A percentile compares a stretch with the other conserved stretches of the same genome.
phyloP scores from a whole-genome alignment of 2,888 invertebrate genomes.

The Melinaea marsaeus region DNA sequence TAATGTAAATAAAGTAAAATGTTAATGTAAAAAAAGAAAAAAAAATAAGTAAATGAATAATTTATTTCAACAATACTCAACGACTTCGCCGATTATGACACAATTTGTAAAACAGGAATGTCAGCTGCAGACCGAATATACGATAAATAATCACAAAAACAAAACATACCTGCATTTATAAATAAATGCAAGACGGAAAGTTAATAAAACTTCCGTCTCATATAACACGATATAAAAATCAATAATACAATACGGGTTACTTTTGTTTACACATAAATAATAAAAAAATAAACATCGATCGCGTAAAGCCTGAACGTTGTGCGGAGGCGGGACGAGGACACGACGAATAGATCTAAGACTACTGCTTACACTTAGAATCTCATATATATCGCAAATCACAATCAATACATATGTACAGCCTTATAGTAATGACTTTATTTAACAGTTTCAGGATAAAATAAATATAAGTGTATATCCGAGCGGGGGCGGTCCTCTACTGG shows the following conservation, averaged over 20 bases:
- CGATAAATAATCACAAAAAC: background rate
- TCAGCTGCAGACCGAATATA: background rate
- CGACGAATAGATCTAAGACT: background rate
- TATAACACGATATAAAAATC: background rate
- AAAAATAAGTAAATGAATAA: background rate
- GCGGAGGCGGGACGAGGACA: background rate
- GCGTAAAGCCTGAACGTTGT: too few species aligned
- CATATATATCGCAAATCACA: background rate
- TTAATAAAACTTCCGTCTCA: background rate
- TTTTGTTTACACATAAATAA: too few species aligned
- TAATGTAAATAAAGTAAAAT: too few species aligned
- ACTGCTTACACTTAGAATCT: background rate
- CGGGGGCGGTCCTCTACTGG: constrained; percentile 37
- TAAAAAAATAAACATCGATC: too few species aligned
- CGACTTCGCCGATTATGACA: constrained; percentile 4
- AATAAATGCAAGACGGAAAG: constrained; percentile 7
- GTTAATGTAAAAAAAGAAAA: background rate
- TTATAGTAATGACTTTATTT: background rate
- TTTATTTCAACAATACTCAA: constrained; percentile 15
- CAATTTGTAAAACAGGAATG: constrained; percentile 10
- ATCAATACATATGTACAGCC: constrained; percentile 1
- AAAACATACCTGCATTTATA: constrained; percentile 8
- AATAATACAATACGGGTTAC: too few species aligned
- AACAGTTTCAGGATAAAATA: constrained; percentile 3
- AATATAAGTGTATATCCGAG: background rate